Evolutionary conservation across 2,888 invertebrate species (phyloP).

Genomic region (Macrophya alboannulata): DNA sequence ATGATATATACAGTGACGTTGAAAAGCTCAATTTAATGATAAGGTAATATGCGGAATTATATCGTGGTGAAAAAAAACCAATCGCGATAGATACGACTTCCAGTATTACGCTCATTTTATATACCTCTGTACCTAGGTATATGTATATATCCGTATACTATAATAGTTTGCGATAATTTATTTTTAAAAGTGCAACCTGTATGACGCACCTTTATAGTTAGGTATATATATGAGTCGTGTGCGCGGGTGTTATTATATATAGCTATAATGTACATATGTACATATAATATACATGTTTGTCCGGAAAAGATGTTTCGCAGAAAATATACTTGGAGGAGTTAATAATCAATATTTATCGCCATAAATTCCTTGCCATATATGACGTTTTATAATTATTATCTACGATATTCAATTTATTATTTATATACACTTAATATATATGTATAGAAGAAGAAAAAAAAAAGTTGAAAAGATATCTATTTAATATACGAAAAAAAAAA

Average conservation of each 20-base stretch:
- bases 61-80: background rate
- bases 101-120: slow-evolving; percentile 12
- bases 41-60: background rate
- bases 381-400: background rate
- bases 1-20: background rate
- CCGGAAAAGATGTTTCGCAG: background rate
- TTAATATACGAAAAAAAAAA: too few species aligned
- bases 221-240: background rate
- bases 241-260: too few species aligned
- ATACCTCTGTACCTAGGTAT: background rate
- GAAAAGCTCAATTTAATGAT: background rate
- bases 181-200: background rate
- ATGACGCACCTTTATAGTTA: background rate
- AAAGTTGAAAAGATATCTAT: background rate
- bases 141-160: background rate
- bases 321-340: background rate
- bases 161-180: background rate
- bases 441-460: background rate
- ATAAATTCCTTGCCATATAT: too few species aligned
- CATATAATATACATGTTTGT: background rate
- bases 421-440: background rate
- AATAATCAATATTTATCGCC: background rate
- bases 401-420: background rate
- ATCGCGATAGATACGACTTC: background rate
- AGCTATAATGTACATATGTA: background rate